Conservation (phyloP, 2,797 vertebrate species). For the Acipenser ruthenus region DNA sequence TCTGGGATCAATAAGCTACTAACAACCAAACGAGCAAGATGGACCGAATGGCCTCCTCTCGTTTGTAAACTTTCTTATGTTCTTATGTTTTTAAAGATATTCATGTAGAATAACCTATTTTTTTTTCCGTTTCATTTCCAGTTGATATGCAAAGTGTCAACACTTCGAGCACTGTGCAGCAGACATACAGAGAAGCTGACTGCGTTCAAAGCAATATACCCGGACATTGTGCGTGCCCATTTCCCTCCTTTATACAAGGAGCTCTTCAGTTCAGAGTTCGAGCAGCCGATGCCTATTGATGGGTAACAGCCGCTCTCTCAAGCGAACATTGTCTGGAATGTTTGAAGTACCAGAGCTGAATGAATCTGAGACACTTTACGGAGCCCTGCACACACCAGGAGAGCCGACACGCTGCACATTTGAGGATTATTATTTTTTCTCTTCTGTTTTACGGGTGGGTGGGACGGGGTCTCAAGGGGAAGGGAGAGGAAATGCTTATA, state of each 20-base stretch:
- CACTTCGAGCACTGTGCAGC: conserved; percentile 97
- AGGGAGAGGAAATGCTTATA: neutral
- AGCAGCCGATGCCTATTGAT: conserved; percentile 98
- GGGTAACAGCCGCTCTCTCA: conserved; percentile 74
- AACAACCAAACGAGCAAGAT: no score
- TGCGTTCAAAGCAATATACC: conserved; percentile 99
- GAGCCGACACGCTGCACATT: conserved; percentile 82
- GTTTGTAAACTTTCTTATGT: no score
- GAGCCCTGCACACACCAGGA: conserved; percentile 88
- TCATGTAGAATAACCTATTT: no score
- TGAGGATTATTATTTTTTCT: neutral
- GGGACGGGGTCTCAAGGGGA: conserved; percentile 33
- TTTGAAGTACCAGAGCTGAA: conserved; percentile 66
- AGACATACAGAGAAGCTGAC: conserved; percentile 99
- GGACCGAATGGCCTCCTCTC: no score
- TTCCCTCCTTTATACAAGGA: conserved; percentile 99
- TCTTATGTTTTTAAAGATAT: no score
- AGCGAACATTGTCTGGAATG: conserved; percentile 69
- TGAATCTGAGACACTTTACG: conserved; percentile 92
- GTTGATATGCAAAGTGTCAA: conserved; percentile 99
- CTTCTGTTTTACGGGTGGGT: conserved; percentile 39
- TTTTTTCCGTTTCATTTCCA: conserved; percentile 48
- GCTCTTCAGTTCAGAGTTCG: conserved; percentile 99
- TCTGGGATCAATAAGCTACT: no score
- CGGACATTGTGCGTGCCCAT: conserved; percentile 99